A percentile compares a stretch with the other conserved stretches of the same genome.
phyloP scores from a whole-genome alignment of 2,888 invertebrate genomes.

The Caradrina clavipalpis region DNA sequence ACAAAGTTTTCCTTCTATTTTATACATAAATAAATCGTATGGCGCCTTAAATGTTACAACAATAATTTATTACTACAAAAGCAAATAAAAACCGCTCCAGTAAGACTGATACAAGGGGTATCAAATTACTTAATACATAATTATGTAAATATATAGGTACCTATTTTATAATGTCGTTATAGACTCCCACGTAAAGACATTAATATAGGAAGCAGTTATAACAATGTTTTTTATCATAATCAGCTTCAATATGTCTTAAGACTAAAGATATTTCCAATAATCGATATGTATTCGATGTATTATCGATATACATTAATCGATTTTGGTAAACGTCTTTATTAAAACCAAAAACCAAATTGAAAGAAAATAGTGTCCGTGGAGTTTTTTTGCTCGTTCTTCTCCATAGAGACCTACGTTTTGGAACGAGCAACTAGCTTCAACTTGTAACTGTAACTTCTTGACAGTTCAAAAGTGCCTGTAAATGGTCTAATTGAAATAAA shows the following conservation, averaged over 20 bases:
- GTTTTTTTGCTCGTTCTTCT: no score
- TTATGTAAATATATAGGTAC: constrained; percentile 49
- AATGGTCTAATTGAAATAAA: no score
- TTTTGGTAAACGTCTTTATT: no score
- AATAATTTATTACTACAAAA: constrained; percentile 50
- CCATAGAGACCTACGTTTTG: no score
- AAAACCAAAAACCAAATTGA: no score
- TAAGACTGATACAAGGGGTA: constrained; percentile 36
- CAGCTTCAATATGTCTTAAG: neutral
- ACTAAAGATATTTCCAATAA: neutral
- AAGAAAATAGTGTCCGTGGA: no score
- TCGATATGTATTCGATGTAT: neutral
- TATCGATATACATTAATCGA: no score
- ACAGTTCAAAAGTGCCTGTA: no score
- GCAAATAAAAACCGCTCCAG: constrained; percentile 45
- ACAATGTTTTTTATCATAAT: constrained; percentile 13
- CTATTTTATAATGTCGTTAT: constrained; percentile 40
- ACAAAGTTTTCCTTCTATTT: constrained; percentile 1
- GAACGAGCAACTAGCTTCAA: no score
- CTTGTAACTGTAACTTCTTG: no score
- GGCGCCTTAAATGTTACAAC: constrained; percentile 27
- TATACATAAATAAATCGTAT: constrained; percentile 18
- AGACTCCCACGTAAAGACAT: constrained; percentile 43
- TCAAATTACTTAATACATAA: constrained; percentile 58
- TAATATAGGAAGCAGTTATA: constrained; percentile 32